These are phyloP conservation scores for Mustelus asterias DNA, from an alignment of 2,113 vertebrate species.

Conservation along the genomic window DNA sequence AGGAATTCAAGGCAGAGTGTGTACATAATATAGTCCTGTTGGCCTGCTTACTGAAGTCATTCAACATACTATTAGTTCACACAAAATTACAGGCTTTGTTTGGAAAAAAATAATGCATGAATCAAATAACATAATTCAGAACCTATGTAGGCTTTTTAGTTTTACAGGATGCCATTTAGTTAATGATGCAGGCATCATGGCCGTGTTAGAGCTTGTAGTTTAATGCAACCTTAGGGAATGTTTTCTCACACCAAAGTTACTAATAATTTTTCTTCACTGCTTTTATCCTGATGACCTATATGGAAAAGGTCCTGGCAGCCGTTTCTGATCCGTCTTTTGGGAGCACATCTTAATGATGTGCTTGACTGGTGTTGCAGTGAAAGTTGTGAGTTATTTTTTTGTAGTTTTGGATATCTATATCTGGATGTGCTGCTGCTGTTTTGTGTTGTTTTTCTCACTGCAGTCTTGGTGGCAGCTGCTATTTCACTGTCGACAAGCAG, in stretches of 20 bases:
- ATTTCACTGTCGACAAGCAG: background rate
- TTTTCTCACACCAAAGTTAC: background rate
- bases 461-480: background rate
- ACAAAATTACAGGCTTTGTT: background rate
- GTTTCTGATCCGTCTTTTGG: background rate
- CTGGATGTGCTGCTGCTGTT: background rate
- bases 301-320: background rate
- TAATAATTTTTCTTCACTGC: background rate
- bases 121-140: constrained; percentile 2
- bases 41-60: background rate
- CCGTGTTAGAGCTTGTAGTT: background rate
- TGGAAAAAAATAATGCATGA: background rate
- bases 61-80: background rate
- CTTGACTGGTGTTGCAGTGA: background rate
- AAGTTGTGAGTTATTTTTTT: background rate
- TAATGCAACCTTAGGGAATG: background rate
- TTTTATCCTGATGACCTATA: background rate
- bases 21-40: background rate
- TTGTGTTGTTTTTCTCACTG: background rate
- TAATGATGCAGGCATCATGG: background rate
- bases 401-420: background rate
- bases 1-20: background rate
- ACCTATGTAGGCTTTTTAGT: background rate
- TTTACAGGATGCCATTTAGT: background rate
- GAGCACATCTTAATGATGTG: background rate